Evolutionary conservation across 2,113 vertebrate species (phyloP), one percentile per base, ranked within the genome.

Genomic region (Epinephelus cyanopodus): DNA sequence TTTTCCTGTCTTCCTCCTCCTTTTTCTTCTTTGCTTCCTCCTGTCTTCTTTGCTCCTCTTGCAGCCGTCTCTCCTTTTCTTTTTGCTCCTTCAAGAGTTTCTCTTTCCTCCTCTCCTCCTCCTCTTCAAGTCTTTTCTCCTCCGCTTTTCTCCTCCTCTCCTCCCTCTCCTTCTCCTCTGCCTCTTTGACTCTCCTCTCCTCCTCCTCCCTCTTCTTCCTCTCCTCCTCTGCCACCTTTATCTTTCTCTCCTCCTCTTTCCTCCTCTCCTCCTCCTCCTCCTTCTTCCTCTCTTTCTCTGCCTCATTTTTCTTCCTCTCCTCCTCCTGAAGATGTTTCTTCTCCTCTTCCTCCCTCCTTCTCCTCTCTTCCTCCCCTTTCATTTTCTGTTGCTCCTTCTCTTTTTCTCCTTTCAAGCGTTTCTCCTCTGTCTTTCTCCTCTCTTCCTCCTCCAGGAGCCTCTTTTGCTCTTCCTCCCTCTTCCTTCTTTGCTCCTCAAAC

Each of bases 401-500:
- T 60, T 75, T 74, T 25, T 77, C 68, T 52, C 84, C 76, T 69
- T 54, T 78, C 27, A 81, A 4, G 13, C 0, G 0, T 54, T 82
- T 83, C 42, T 74, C 80, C 56, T 88, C 65, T 29, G 56, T 50
- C 73, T 64, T 86, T 19, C 3, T 89, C 64, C 57, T 86, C 70
- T 86, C 74, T 25, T 89, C 62, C 58, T 90, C 89, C 57, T 86
- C 82, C 4, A 25, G n/a, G 0, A 77, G 64, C 50, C 62, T 89
- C 82, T 39, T 83, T 48, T 86, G 80, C 70, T 91, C 90, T 39
- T 91, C 79, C 29, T 78, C 77, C 10, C 61, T 61, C 12, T 2
- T 87, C 25, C 29, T 81, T 2, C 29, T 84, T 65, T 88, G 61
- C 61, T 91, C 85, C 81, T 85, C 85, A 21, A 79, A 3, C 60